Conservation (phyloP, 2,113 vertebrate genomes). For the Xenotilapia leptura region DNA sequence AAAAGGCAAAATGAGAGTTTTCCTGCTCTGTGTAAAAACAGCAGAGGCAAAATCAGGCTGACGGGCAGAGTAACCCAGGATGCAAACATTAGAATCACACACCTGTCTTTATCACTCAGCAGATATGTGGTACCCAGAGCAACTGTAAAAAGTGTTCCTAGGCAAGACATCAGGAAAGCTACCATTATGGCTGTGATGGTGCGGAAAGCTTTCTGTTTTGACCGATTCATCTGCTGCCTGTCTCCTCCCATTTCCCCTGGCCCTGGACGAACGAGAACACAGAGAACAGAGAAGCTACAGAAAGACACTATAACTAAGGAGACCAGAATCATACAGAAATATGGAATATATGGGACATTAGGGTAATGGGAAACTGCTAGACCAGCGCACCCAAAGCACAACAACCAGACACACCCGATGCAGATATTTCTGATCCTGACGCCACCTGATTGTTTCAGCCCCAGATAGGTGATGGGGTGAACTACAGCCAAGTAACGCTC, state of each 20-base stretch:
- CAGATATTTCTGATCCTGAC: neutral
- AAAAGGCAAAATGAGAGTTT: neutral
- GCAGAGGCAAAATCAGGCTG: neutral
- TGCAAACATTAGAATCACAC: rapidly evolving
- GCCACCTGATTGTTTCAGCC: neutral
- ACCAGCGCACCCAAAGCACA: rapidly evolving
- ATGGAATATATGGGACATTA: rapidly evolving
- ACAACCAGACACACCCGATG: neutral
- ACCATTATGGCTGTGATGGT: neutral
- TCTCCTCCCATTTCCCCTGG: neutral
- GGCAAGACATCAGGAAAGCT: neutral
- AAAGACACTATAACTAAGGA: rapidly evolving
- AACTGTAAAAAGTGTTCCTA: neutral
- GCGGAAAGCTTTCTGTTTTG: neutral
- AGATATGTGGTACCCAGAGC: rapidly evolving
- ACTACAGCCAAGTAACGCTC: neutral
- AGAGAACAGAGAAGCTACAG: neutral
- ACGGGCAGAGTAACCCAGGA: neutral
- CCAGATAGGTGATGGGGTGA: neutral
- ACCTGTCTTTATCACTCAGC: neutral
- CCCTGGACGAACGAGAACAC: neutral
- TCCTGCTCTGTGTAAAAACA: neutral
- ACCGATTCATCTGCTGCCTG: neutral
- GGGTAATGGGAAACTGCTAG: neutral
- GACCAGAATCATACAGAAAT: neutral